Evolutionary conservation across 2,797 vertebrate species (phyloP).

Genomic region (Thamnophis elegans): DNA sequence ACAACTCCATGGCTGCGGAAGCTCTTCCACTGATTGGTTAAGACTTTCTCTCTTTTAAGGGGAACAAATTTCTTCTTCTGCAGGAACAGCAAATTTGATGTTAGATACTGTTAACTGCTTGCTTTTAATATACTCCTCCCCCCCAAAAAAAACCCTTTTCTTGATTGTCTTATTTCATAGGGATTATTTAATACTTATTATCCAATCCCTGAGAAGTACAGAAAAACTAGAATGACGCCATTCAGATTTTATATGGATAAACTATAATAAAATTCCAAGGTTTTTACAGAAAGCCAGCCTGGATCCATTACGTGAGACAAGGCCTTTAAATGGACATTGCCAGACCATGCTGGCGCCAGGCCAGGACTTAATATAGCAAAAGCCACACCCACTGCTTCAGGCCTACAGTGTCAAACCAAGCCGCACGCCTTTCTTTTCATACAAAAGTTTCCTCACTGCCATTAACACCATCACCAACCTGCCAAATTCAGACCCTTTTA

Average conservation of each 20-base stretch:
- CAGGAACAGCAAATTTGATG: neutral
- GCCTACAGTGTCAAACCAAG: neutral
- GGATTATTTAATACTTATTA: neutral
- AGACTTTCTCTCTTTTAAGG: neutral
- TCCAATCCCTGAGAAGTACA: neutral
- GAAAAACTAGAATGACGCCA: neutral
- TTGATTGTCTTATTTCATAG: neutral
- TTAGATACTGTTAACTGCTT: neutral
- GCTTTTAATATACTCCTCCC: neutral
- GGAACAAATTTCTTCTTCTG: neutral
- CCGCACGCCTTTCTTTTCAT: neutral
- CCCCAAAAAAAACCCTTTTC: neutral
- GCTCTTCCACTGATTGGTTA: neutral
- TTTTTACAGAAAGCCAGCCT: neutral
- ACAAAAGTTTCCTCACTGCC: neutral
- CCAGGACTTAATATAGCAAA: slow-evolving; percentile 19
- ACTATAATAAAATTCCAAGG: neutral
- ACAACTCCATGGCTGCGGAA: neutral
- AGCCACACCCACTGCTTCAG: neutral
- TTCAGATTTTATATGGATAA: neutral
- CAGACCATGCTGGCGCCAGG: neutral
- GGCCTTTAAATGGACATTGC: slow-evolving; percentile 23
- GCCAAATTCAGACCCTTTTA: too few species aligned
- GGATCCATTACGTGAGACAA: neutral
- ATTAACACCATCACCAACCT: neutral